phyloP scores from a whole-genome alignment of 2,797 vertebrate genomes.

The Notolepis coatsorum region DNA sequence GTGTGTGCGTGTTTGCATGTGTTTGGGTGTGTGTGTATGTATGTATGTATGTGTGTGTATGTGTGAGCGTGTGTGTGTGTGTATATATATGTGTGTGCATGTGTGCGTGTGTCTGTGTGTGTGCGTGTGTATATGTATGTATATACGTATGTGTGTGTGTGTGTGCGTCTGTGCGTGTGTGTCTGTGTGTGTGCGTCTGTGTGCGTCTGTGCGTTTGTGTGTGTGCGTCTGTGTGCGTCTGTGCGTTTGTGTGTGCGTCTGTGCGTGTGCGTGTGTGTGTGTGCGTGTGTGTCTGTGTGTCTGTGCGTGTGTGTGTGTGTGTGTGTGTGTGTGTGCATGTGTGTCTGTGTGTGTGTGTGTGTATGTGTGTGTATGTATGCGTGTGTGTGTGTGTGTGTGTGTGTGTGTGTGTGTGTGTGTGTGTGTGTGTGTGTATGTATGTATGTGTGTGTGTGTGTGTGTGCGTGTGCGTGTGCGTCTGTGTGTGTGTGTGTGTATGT shows the following conservation, averaged over 20 bases:
- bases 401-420: too few species aligned
- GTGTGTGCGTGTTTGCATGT: too few species aligned
- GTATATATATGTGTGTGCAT: slow-evolving; percentile 29
- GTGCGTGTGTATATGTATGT: background rate
- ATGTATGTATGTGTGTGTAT: too few species aligned
- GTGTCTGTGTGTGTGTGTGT: background rate
- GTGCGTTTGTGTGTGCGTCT: slow-evolving; percentile 14
- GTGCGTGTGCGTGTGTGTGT: slow-evolving; percentile 15
- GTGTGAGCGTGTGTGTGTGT: slow-evolving; percentile 20
- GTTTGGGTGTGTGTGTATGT: too few species aligned
- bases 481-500: slow-evolving; percentile 15
- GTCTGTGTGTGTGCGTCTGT: too few species aligned
- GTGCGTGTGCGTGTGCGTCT: slow-evolving; percentile 11
- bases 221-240: slow-evolving; percentile 6
- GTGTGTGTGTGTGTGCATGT: background rate
- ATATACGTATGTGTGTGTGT: background rate
- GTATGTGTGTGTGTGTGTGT: background rate
- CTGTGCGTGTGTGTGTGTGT: too few species aligned
- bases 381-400: background rate
- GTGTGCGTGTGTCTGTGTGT: background rate
- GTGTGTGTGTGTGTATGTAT: too few species aligned
- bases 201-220: background rate
- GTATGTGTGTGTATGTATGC: background rate
- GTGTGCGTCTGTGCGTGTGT: too few species aligned
- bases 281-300: slow-evolving; percentile 1